Percentiles rank a stretch among this genome's conserved stretches.
Conservation (phyloP, 2,888 invertebrate genomes). For the Entomobrya multifasciata region DNA sequence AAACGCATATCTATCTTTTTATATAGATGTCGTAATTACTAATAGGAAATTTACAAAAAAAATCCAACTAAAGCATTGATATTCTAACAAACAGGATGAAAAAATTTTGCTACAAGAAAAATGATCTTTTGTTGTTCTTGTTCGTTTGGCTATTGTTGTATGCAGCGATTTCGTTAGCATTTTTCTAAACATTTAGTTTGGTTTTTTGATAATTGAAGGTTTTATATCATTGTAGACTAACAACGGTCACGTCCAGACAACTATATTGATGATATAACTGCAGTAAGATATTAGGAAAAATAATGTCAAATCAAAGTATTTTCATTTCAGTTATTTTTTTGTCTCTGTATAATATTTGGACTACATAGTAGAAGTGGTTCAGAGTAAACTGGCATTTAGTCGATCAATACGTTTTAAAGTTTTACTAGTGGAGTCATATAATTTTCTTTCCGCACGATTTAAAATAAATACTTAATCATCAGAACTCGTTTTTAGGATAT, state of each 20-base stretch:
- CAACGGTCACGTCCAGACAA: too few relatives aligned
- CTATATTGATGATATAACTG: too few relatives aligned
- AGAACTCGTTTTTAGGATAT: conserved; percentile 14
- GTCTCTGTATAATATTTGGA: background rate
- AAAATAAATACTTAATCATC: conserved; percentile 29
- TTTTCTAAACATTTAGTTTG: background rate
- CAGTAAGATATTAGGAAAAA: too few relatives aligned
- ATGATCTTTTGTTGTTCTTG: background rate
- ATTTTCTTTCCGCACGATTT: background rate
- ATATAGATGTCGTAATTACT: background rate
- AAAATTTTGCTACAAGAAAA: background rate
- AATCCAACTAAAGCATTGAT: background rate
- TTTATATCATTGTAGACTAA: background rate
- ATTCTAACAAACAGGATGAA: too few relatives aligned
- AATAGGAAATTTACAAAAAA: conserved; percentile 7
- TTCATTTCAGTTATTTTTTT: background rate
- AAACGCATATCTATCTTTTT: background rate
- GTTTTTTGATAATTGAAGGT: background rate
- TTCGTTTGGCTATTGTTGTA: conserved; percentile 26
- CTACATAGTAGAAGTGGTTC: background rate
- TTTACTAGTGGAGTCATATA: background rate
- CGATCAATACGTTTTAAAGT: too few relatives aligned
- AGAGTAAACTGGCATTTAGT: background rate
- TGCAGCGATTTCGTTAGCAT: conserved; percentile 18
- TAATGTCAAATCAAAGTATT: too few relatives aligned